Base-by-base conservation (phyloP, 23 tunicate species). In the Corella eumyota region DNA sequence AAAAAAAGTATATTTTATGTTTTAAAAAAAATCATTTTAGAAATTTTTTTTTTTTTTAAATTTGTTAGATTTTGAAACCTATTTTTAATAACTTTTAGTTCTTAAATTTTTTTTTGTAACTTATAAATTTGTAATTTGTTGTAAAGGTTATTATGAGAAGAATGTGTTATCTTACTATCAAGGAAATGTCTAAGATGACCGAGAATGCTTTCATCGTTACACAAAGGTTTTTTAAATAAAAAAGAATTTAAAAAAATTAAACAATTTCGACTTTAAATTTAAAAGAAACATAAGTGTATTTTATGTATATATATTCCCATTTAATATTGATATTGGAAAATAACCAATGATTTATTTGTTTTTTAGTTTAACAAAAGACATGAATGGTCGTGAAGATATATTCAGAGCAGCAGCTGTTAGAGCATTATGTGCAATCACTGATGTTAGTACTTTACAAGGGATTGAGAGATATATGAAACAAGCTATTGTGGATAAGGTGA, bases 381-480 rank as follows among this genome's bases (percentile, higher is more conserved):
- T 92, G 98, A 92, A 92, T 56, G 93, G 98, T 21, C 67, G 73
- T 26, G 81, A 92, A 66, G 98, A 92, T 45, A 83, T 92, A 17
- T 92, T 92, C 67, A 75, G 98, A 6, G 81, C 98, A 3, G 98
- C 92, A 40, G 98, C 98, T 3, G 98, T 92, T 4, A 74, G 98
- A 26, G 98, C 98, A 24, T 54, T 92, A 6, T 92, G 98, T 53
- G 78, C 98, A 6, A 92, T 92, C 34, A 92, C 98, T 13, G 98
- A 92, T 53, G 34, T 75, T 0, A 76, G 80, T 62, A 92, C 98
- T 9, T 46, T 92, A 67, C 98, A 92, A 67, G 91, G 92, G 6
- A 92, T 92, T 7, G 98, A 92, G 61, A 52, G 98, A 33, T 92
- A 92, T 75, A 92, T 92, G 98, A 92, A 92, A 45, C 98, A 92